Base-by-base conservation (phyloP, 1,140 invertebrate genomes). In the Heliconius congener region DNA sequence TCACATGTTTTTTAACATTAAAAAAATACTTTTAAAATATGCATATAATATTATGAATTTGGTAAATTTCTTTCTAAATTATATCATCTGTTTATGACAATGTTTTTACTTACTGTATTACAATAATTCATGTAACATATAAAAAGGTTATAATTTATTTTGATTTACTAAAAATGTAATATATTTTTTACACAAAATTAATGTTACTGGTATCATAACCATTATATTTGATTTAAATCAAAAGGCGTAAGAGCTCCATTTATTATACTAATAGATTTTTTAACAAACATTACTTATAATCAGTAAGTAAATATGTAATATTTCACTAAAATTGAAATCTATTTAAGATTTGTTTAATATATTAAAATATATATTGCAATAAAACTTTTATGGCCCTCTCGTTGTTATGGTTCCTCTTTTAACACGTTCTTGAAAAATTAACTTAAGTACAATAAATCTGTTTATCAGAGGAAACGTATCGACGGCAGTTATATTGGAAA, bases 401-500 rank as follows among this genome's bases (percentile, higher is more conserved):
- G 50, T 39, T 50, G 27, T 52, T 50, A 55, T 39, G 76, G 70
- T 71, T 77, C 70, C 70, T 77, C 46, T 71, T 71, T 27, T 52
- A 42, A 72, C n/a, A 70, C 39, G 11, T 39, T 60, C 37, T 50
- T 27, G 19, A 39, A 71, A 39, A 76, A 16, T 76, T 70, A 50
- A 39, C 52, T 66, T 76, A 82, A 83, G 75, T 83, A 79, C 74
- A 80, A 77, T 78, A 79, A 30, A 42, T 80, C 42, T 30, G 74
- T 77, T 83, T 78, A 73, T 77, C 80, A 79, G 80, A 80, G 72
- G 73, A 82, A 77, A 76, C 78, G 57, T 81, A 66, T 55, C 78
- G 77, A 66, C 82, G 52, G 82, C 77, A 80, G 71, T 71, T 79
- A 77, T 78, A 77, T 79, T 75, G 60, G 46, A 37, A 73, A 71